phyloP scores from a whole-genome alignment of 1,140 invertebrate genomes.

The Zaprionus ornatus region DNA sequence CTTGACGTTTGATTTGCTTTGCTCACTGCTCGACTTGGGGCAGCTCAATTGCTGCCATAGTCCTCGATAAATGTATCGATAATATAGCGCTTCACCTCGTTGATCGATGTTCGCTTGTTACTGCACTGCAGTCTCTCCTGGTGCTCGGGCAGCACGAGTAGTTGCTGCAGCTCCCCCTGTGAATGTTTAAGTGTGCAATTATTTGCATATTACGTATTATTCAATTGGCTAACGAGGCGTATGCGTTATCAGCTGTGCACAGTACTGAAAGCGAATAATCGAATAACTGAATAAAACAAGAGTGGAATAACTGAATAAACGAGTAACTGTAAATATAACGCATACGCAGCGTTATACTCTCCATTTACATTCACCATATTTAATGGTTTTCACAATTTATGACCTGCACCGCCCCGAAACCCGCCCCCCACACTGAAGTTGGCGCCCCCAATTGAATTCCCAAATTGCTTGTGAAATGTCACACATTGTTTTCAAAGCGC shows the following conservation, averaged over 20 bases:
- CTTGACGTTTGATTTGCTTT: constrained; percentile 55
- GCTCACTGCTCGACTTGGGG: constrained; percentile 12
- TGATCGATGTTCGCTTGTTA: constrained; percentile 77
- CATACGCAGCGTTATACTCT: constrained; percentile 20
- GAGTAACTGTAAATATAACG: constrained; percentile 6
- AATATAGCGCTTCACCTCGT: constrained; percentile 82
- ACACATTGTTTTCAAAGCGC: constrained; percentile 24
- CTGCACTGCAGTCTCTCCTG: constrained; percentile 80
- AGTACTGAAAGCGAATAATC: constrained; percentile 25
- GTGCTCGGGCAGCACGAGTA: constrained; percentile 76
- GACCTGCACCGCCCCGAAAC: not conserved
- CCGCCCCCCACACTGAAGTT: not conserved
- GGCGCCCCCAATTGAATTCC: constrained; percentile 8
- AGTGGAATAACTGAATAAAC: not conserved
- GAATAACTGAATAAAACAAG: not conserved
- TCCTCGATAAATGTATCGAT: constrained; percentile 83
- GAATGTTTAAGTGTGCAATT: constrained; percentile 46
- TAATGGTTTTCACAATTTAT: constrained; percentile 35
- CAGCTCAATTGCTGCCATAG: constrained; percentile 68
- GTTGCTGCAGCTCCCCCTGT: constrained; percentile 79
- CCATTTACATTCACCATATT: constrained; percentile 38
- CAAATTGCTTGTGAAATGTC: constrained; percentile 36
- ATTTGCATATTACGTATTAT: constrained; percentile 50
- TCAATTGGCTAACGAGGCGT: constrained; percentile 43
- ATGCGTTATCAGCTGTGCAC: constrained; percentile 53